Conservation (phyloP, 2,888 invertebrate species). For the Metopia argyrocephala region DNA sequence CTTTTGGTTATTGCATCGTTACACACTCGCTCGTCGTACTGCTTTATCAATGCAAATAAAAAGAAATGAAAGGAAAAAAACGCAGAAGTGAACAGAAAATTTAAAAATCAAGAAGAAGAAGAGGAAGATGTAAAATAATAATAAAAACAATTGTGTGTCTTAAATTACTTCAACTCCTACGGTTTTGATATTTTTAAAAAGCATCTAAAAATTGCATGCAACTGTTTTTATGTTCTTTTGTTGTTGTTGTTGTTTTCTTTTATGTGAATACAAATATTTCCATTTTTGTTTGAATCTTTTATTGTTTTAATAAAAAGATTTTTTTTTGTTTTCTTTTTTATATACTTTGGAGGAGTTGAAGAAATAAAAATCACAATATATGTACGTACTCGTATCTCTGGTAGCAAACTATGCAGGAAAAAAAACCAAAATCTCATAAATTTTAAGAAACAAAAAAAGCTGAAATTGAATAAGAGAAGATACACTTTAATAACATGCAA, state of each 20-base stretch:
- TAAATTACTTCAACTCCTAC: constrained; percentile 51
- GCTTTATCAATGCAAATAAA: constrained; percentile 29
- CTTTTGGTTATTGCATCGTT: background rate
- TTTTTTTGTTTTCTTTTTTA: constrained; percentile 17
- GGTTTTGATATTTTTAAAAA: constrained; percentile 29
- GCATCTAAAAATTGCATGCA: constrained; percentile 39
- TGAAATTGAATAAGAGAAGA: too few species aligned
- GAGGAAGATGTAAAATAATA: constrained; percentile 19
- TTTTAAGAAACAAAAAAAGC: background rate
- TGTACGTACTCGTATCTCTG: too few species aligned
- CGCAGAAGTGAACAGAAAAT: constrained; percentile 12
- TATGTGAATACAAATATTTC: too few species aligned
- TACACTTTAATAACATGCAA: background rate
- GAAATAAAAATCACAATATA: background rate
- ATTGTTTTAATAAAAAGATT: background rate
- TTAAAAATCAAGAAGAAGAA: background rate
- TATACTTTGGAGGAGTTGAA: background rate
- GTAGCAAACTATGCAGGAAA: too few species aligned
- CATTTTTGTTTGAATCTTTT: background rate
- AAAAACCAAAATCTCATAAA: constrained; percentile 21
- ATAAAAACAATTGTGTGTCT: constrained; percentile 53
- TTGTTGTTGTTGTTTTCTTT: background rate
- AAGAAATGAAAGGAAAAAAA: background rate
- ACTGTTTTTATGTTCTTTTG: constrained; percentile 21
- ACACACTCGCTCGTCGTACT: constrained; percentile 2